These are phyloP conservation scores for Pseudorhombus dupliciocellatus DNA, from an alignment of 2,113 vertebrate species.

Conservation along the genomic window DNA sequence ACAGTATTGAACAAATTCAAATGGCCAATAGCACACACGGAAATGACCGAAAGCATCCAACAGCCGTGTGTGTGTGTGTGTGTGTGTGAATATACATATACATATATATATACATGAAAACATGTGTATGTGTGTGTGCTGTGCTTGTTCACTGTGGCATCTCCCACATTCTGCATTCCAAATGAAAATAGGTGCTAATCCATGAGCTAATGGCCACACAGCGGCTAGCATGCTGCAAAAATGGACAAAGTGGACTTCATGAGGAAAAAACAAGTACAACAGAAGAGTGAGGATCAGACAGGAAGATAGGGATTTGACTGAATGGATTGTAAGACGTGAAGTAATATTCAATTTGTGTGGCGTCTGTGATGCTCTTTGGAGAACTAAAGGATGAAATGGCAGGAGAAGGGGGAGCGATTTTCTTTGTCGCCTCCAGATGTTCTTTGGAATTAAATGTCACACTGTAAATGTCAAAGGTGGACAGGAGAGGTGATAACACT, in stretches of 20 bases:
- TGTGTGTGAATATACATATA: background rate
- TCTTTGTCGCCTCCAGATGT: conserved; percentile 49
- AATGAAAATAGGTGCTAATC: conserved; percentile 73
- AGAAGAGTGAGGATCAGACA: conserved; percentile 11
- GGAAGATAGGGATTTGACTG: conserved; percentile 34
- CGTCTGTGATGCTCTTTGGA: conserved; percentile 47
- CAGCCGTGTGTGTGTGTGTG: conserved; percentile 13
- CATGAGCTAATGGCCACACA: conserved; percentile 55
- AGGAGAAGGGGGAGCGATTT: conserved; percentile 35
- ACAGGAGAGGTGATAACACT: conserved; percentile 47
- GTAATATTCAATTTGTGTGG: conserved; percentile 66
- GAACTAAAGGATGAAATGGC: conserved; percentile 44
- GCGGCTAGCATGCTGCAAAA: conserved; percentile 40
- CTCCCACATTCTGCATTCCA: conserved; percentile 47
- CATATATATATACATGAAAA: background rate
- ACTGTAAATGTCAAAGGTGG: conserved; percentile 73
- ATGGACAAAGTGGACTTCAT: conserved; percentile 33
- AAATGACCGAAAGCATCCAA: conserved; percentile 52
- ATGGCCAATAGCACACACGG: conserved; percentile 39
- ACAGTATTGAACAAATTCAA: conserved; percentile 47
- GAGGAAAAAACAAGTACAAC: conserved; percentile 9
- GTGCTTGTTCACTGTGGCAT: background rate
- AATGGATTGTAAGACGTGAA: conserved; percentile 35
- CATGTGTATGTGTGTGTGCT: background rate
- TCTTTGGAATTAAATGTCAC: conserved; percentile 71